A percentile compares a stretch with the other conserved stretches of the same genome.
Evolutionary conservation across 2,888 invertebrate species (phyloP).

Genomic region (Exocentrus adspersus): DNA sequence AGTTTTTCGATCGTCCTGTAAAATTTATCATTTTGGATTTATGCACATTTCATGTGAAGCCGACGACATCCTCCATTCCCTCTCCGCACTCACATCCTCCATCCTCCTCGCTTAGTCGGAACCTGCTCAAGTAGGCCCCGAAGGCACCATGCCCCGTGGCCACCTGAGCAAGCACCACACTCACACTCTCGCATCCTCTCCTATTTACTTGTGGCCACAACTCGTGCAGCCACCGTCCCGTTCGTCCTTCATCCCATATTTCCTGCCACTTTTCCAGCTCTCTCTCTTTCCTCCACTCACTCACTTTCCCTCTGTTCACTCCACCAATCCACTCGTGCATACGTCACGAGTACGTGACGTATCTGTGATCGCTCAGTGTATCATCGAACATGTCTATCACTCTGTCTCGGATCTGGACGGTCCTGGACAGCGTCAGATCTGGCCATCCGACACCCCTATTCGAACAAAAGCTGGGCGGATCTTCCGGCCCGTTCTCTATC

Average conservation of each 20-base stretch:
- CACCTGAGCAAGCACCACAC: slow-evolving; percentile 1
- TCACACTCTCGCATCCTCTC: not conserved
- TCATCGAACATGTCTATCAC: not conserved
- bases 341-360: not conserved
- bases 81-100: not conserved
- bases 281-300: slow-evolving; percentile 1
- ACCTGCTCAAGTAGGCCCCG: slow-evolving; percentile 11
- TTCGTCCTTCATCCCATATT: not conserved
- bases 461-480: slow-evolving; percentile 29
- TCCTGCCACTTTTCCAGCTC: not conserved
- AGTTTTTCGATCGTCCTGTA: too few relatives aligned
- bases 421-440: not conserved
- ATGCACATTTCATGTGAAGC: too few relatives aligned
- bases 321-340: too few relatives aligned
- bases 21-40: too few relatives aligned
- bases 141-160: slow-evolving; percentile 13
- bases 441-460: slow-evolving; percentile 11
- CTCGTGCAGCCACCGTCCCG: not conserved
- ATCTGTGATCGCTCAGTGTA: not conserved
- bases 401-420: not conserved
- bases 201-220: not conserved
- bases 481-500: slow-evolving; percentile 24
- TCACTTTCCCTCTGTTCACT: too few relatives aligned
- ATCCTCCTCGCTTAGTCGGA: slow-evolving; percentile 2
- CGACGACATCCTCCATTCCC: not conserved